Conservation (phyloP, 53 echinoderm and acorn worm genomes). For the Stichopus horrens region DNA sequence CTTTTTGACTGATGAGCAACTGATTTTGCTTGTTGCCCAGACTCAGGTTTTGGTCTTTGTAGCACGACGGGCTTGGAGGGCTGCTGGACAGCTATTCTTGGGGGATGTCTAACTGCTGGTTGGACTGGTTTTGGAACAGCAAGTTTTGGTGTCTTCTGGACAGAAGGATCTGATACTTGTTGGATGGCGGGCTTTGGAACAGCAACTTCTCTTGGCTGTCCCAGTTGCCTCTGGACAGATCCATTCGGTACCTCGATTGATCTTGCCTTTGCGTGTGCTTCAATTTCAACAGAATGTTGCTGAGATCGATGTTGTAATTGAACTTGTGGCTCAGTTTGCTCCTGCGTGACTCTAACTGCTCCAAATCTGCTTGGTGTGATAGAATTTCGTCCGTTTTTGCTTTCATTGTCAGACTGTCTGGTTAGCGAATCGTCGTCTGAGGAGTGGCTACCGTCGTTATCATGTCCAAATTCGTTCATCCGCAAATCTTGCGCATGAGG, state of each 20-base stretch:
- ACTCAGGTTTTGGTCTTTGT: not conserved
- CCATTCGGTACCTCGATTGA: not conserved
- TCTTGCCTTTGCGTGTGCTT: no score
- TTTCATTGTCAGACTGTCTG: not conserved
- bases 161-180: not conserved
- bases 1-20: not conserved
- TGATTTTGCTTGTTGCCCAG: not conserved
- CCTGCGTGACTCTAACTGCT: not conserved
- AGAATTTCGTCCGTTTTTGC: conserved; percentile 10
- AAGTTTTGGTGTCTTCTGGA: not conserved
- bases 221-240: not conserved
- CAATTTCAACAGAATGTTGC: not conserved
- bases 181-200: not conserved
- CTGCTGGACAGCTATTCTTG: not conserved
- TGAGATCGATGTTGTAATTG: not conserved
- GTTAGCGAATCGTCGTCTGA: conserved; percentile 4
- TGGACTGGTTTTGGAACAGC: not conserved
- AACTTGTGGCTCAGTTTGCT: not conserved
- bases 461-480: not conserved
- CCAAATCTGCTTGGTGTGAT: conserved; percentile 43
- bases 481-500: not conserved
- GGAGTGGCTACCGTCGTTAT: not conserved
- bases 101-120: not conserved
- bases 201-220: not conserved
- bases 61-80: not conserved